Evolutionary conservation across 2,797 vertebrate species (phyloP).

Genomic region (Tapirus indicus): DNA sequence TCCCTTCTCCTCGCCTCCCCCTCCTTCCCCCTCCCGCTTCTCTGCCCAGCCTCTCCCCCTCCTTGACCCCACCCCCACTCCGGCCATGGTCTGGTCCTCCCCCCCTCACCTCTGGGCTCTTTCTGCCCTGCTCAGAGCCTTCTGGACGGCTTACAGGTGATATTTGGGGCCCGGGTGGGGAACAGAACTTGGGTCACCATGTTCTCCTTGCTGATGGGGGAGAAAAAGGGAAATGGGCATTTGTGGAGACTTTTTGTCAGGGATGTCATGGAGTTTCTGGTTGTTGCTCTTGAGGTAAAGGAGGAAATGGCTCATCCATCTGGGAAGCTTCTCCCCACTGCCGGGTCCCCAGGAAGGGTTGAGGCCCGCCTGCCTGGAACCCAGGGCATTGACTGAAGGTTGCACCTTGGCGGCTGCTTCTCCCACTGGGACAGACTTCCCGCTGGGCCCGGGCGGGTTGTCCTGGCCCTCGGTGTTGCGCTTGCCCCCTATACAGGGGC

Average conservation of each 20-base stretch:
- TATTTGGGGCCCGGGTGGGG: background rate
- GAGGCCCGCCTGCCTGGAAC: background rate
- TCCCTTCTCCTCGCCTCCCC: background rate
- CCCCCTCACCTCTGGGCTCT: background rate
- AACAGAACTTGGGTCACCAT: background rate
- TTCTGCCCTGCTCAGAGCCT: background rate
- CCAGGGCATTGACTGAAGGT: background rate
- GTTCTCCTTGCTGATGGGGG: background rate
- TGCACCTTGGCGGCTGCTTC: background rate
- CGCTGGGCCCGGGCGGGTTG: background rate
- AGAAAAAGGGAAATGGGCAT: background rate
- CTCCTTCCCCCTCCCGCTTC: too few species aligned
- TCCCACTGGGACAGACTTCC: background rate
- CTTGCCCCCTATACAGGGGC: background rate
- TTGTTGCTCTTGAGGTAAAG: background rate
- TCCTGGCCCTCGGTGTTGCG: background rate
- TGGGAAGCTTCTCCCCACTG: background rate
- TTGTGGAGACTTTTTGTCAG: background rate
- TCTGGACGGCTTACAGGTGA: background rate
- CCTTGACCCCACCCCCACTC: rapidly evolving
- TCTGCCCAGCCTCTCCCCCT: background rate
- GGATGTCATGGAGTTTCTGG: background rate
- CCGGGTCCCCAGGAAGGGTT: background rate
- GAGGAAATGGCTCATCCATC: background rate
- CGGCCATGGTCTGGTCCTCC: background rate